Percentiles rank a stretch among this genome's conserved stretches.
These are phyloP conservation scores for Anhinga rufa DNA, from an alignment of 2,113 vertebrate species.

Conservation along the genomic window DNA sequence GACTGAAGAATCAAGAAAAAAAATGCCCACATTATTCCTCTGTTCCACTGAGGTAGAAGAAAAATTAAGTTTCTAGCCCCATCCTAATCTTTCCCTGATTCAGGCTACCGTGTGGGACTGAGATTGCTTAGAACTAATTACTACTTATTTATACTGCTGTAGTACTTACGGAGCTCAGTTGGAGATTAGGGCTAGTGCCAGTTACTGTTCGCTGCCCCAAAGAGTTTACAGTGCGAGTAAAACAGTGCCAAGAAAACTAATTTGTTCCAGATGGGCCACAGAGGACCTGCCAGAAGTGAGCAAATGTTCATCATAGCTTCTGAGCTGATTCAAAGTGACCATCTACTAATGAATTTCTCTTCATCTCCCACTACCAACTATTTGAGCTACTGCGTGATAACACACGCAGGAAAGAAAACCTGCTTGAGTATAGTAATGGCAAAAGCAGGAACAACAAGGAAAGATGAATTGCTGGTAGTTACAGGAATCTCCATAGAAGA, in stretches of 20 bases:
- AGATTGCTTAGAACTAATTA: slow-evolving; percentile 42
- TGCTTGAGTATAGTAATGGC: background rate
- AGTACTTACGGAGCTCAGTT: slow-evolving; percentile 43
- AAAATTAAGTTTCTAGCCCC: slow-evolving; percentile 29
- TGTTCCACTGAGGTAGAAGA: background rate
- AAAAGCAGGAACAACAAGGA: background rate
- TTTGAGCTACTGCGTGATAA: background rate
- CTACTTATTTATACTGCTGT: slow-evolving; percentile 60
- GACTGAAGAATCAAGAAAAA: background rate
- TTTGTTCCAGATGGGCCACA: slow-evolving; percentile 62
- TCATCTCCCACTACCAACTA: background rate
- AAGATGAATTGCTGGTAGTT: background rate
- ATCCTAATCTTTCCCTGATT: slow-evolving; percentile 25
- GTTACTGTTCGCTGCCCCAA: slow-evolving; percentile 35
- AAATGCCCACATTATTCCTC: background rate
- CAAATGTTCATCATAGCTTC: slow-evolving; percentile 34
- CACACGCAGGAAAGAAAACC: background rate
- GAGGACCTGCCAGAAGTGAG: slow-evolving; percentile 53
- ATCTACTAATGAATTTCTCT: slow-evolving; percentile 21
- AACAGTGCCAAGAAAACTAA: slow-evolving; percentile 50
- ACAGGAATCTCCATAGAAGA: background rate
- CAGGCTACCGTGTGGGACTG: slow-evolving; percentile 30
- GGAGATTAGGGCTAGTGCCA: slow-evolving; percentile 48
- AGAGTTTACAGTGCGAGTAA: slow-evolving; percentile 45
- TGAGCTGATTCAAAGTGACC: slow-evolving; percentile 51